A percentile compares a stretch with the other conserved stretches of the same genome.
Evolutionary conservation across 2,113 vertebrate species (phyloP).

Genomic region (Crotophaga sulcirostris): DNA sequence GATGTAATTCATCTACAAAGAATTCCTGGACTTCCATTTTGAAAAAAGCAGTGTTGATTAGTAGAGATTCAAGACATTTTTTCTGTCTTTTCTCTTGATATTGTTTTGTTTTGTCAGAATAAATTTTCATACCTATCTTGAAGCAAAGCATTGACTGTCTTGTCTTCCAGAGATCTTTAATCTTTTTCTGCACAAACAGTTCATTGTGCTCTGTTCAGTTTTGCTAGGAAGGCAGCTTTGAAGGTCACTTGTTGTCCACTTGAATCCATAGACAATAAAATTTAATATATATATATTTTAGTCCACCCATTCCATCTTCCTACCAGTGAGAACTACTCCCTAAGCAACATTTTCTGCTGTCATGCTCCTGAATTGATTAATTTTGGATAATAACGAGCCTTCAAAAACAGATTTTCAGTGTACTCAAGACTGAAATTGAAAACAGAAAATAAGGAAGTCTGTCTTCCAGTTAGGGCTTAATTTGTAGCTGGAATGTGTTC

Average conservation of each 20-base stretch:
- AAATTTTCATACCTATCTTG: background rate
- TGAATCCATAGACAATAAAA: background rate
- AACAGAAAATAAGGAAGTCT: background rate
- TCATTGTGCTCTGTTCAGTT: background rate
- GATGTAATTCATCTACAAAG: background rate
- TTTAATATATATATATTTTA: background rate
- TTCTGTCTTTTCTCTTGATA: background rate
- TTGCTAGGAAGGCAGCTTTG: background rate
- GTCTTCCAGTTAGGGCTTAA: background rate
- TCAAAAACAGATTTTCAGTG: background rate
- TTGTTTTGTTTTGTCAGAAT: constrained; percentile 8
- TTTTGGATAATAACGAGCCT: background rate
- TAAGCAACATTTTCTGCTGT: background rate
- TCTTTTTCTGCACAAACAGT: constrained; percentile 18
- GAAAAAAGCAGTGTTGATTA: background rate
- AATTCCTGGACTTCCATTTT: background rate
- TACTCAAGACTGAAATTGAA: background rate
- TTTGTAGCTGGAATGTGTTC: background rate
- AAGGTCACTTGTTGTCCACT: background rate
- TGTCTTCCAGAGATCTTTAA: constrained; percentile 14
- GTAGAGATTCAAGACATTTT: background rate
- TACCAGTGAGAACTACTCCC: background rate
- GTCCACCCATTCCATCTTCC: background rate
- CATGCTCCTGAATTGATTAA: background rate
- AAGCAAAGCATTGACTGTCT: constrained; percentile 2